These are phyloP conservation scores for Meta bourneti DNA, from an alignment of 2,888 invertebrate species.

Conservation along the genomic window DNA sequence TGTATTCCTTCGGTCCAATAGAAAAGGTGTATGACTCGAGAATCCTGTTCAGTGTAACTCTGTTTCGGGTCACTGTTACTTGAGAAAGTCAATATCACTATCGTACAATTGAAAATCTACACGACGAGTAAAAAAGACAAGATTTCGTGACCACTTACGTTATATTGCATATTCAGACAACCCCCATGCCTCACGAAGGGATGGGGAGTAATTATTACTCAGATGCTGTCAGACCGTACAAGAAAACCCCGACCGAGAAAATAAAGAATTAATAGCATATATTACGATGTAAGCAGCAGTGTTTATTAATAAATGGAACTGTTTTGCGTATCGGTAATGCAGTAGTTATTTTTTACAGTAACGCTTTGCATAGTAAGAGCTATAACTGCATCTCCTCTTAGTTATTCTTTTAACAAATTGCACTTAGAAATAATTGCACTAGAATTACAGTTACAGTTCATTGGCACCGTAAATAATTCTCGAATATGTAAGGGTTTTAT, in stretches of 20 bases:
- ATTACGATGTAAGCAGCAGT: neutral
- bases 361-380: too few species aligned
- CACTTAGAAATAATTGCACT: too few species aligned
- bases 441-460: too few species aligned
- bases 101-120: slow-evolving; percentile 4
- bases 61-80: slow-evolving; percentile 44
- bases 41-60: neutral
- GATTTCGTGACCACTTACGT: slow-evolving; percentile 23
- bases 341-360: too few species aligned
- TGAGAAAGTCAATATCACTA: neutral
- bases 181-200: neutral
- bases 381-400: too few species aligned
- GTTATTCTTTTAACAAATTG: too few species aligned
- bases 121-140: neutral
- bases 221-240: neutral
- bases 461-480: too few species aligned
- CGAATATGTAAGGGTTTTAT: too few species aligned
- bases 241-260: neutral
- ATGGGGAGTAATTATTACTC: slow-evolving; percentile 26
- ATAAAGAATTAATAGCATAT: slow-evolving; percentile 8
- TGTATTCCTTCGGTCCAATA: neutral
- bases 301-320: too few species aligned
- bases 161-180: slow-evolving; percentile 22
- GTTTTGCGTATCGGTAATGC: too few species aligned
- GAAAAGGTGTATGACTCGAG: neutral